phyloP scores from a whole-genome alignment of 1,140 invertebrate genomes.

The Belonocnema kinseyi region DNA sequence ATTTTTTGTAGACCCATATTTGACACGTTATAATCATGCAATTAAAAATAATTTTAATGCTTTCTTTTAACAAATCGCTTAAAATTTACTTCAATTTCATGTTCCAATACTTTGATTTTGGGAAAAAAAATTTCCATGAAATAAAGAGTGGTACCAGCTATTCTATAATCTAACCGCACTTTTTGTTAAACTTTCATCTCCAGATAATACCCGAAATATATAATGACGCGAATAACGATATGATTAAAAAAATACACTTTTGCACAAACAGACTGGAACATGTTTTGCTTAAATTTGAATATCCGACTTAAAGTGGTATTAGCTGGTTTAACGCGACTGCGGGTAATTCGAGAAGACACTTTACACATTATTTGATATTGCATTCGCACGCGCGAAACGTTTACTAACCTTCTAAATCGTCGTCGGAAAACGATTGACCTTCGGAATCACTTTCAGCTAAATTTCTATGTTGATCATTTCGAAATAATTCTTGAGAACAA shows the following conservation, averaged over 20 bases:
- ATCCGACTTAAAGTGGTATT: not conserved
- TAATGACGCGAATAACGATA: not conserved
- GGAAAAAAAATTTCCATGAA: too few relatives aligned
- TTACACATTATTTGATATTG: not conserved
- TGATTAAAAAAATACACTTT: not conserved
- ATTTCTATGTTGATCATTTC: not conserved
- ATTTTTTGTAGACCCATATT: too few relatives aligned
- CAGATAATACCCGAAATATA: not conserved
- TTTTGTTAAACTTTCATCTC: too few relatives aligned
- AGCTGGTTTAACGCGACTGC: constrained; percentile 10
- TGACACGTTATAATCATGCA: too few relatives aligned
- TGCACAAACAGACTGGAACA: not conserved
- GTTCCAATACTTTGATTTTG: too few relatives aligned
- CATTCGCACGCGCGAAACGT: not conserved
- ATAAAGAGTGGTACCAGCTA: too few relatives aligned
- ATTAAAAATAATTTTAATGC: too few relatives aligned
- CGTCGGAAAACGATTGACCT: not conserved
- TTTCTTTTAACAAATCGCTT: too few relatives aligned
- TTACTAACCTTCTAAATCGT: constrained; percentile 24
- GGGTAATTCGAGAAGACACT: constrained; percentile 6
- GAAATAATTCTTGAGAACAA: constrained; percentile 27
- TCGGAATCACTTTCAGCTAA: constrained; percentile 25
- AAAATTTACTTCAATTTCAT: too few relatives aligned
- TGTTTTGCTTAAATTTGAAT: constrained; percentile 6
- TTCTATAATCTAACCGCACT: too few relatives aligned